Evolutionary conservation across 2,888 invertebrate genomes (phyloP), one percentile per base, ranked within the genome.

Genomic region (Ectemnius continuus): DNA sequence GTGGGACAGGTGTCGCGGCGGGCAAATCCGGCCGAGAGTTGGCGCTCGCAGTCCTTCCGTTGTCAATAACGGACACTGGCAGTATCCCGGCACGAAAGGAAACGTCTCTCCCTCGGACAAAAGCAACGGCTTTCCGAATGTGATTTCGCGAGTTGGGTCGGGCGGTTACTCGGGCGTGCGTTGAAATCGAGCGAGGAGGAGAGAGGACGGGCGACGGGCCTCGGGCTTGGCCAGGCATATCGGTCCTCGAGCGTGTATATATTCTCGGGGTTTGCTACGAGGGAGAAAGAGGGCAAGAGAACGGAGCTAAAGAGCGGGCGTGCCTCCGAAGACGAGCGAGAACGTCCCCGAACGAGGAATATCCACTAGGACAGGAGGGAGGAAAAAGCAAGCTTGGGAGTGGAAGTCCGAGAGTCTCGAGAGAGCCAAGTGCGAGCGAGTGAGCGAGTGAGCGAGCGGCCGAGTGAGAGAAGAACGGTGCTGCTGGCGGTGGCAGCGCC

Each of bases 51-150:
- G 83, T 83, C 82, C 81, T 87, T 87, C 85, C 88, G 88, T 88
- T 88, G 87, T 88, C 87, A 88, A 88, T 88, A 88, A 88, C 88
- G 88, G 87, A 88, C 87, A 87, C 80, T 85, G 83, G 83, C 81
- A 82, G 85, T 84, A 79, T 84, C 84, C 86, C 87, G 87, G 87
- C 80, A 85, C 80, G 81, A 85, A 86, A 84, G 73, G 70, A 85
- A 87, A 85, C 83, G 77, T 84, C 79, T 36, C 36, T 76, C 74
- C 61, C 75, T 82, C 76, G 80, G 62, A 69, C 73, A 58, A 52
- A 69, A 57, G n/a, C 36, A 67, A 71, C 67, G 71, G 56, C 28
- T 67, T 48, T 61, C 69, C 64, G 73, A 61, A 68, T 62, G 63
- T 58, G 26, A 72, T 67, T 75, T 66, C 62, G 60, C 36, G 64